Percentiles rank a stretch among this genome's conserved stretches.
phyloP scores from a whole-genome alignment of 2,113 vertebrate genomes.

The Onychostoma macrolepis region DNA sequence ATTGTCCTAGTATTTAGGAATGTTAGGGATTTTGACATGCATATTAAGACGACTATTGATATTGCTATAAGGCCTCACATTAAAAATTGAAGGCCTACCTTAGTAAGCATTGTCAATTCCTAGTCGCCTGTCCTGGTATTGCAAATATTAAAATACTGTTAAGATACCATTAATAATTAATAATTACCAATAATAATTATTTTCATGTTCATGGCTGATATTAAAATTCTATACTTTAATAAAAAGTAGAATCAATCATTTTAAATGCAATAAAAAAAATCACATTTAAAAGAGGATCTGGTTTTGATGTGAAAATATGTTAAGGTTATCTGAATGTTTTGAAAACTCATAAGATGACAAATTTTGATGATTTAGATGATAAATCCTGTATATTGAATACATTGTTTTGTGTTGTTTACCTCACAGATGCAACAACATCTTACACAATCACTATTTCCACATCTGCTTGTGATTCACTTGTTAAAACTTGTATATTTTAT shows the following conservation, averaged over 20 bases:
- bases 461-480: slow-evolving; percentile 46
- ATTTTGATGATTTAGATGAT: too few relatives aligned
- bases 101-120: neutral
- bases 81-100: neutral
- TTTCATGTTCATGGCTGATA: neutral
- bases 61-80: neutral
- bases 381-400: neutral
- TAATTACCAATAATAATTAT: neutral
- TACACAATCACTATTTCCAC: slow-evolving; percentile 27
- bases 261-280: too few relatives aligned
- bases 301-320: neutral
- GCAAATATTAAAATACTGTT: neutral
- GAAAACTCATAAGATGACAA: neutral
- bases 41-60: neutral
- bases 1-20: neutral
- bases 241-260: too few relatives aligned
- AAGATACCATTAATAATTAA: neutral
- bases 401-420: neutral
- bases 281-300: neutral
- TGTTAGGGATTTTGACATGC: neutral
- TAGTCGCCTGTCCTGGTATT: neutral
- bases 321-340: neutral
- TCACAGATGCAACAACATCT: neutral
- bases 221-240: too few relatives aligned
- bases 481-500: slow-evolving; percentile 30